Percentiles rank a stretch among this genome's conserved stretches.
Conservation (phyloP, 2,113 vertebrate species). For the Bathybates hornii region DNA sequence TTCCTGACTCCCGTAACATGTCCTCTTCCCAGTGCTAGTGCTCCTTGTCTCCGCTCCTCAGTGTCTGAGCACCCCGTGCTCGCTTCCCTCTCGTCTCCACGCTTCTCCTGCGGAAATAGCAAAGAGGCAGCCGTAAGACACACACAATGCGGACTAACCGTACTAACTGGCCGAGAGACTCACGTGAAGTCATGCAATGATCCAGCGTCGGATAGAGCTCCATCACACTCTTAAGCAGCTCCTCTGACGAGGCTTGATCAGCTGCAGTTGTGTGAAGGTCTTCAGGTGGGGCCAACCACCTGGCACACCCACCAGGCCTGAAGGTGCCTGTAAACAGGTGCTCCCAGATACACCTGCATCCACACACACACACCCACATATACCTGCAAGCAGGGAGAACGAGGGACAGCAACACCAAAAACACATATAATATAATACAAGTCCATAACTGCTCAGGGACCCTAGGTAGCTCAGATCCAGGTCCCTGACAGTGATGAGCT, state of each 20-base stretch:
- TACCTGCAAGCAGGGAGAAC: background rate
- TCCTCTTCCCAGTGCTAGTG: background rate
- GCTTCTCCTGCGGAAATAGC: background rate
- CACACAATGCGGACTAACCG: accelerated
- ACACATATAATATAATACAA: background rate
- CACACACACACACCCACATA: background rate
- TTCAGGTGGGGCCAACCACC: background rate
- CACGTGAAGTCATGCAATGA: accelerated
- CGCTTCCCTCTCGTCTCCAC: background rate
- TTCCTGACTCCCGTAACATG: accelerated
- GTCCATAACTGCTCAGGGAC: background rate
- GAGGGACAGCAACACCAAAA: background rate
- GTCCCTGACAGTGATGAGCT: background rate
- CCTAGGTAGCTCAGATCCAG: background rate
- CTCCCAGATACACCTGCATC: background rate
- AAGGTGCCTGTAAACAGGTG: background rate
- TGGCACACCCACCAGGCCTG: background rate
- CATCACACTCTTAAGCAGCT: background rate
- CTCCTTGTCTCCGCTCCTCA: background rate
- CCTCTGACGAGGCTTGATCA: background rate
- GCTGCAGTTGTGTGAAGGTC: background rate
- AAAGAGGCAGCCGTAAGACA: background rate
- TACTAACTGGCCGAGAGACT: background rate
- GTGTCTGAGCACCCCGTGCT: background rate
- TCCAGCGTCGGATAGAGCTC: accelerated